Conservation (phyloP, 2,797 vertebrate genomes). For the Sebastes reedi region DNA sequence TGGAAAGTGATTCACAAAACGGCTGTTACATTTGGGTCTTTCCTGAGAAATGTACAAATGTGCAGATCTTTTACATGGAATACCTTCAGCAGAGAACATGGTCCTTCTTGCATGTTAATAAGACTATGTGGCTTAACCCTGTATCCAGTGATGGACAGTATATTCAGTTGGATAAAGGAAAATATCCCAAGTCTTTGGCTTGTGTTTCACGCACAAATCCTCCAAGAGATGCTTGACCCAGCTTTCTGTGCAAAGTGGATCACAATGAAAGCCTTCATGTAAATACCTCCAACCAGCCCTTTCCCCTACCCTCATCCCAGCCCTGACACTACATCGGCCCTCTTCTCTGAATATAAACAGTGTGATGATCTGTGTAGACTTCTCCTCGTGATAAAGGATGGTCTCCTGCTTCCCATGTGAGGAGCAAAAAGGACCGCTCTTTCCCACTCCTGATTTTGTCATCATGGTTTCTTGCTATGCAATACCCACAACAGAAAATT, state of each 20-base stretch:
- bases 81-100: constrained; percentile 45
- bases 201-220: constrained; percentile 44
- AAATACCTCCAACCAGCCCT: constrained; percentile 64
- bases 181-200: constrained; percentile 43
- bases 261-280: constrained; percentile 66
- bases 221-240: constrained; percentile 46
- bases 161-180: constrained; percentile 54
- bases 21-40: constrained; percentile 47
- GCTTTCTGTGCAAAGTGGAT: constrained; percentile 60
- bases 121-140: constrained; percentile 50
- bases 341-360: constrained; percentile 52
- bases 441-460: constrained; percentile 43
- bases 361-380: constrained; percentile 21
- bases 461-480: constrained; percentile 86
- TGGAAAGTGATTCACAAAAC: constrained; percentile 43
- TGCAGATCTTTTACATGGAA: constrained; percentile 71
- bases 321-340: constrained; percentile 60
- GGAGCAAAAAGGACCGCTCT: constrained; percentile 24
- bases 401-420: constrained; percentile 28
- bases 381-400: constrained; percentile 20
- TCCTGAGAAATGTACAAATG: constrained; percentile 62
- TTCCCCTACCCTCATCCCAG: constrained; percentile 22
- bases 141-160: constrained; percentile 44
- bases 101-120: constrained; percentile 57
- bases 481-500: constrained; percentile 75